phyloP scores from a whole-genome alignment of 1,140 invertebrate genomes.

The Venturia canescens region DNA sequence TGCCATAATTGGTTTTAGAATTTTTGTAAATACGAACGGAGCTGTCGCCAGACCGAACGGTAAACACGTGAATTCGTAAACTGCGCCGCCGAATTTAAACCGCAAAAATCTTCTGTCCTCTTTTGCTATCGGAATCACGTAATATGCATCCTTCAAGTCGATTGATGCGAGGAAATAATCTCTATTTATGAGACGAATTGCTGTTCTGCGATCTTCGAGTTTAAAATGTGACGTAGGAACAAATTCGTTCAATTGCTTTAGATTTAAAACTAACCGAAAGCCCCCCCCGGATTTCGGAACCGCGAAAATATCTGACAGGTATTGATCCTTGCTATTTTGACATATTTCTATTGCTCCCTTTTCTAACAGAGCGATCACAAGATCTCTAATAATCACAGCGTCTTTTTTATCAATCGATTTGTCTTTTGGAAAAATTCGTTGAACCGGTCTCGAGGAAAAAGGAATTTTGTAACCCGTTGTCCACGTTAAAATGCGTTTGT shows the following conservation, averaged over 20 bases:
- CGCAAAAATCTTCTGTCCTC: slow-evolving; percentile 37
- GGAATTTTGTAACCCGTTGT: slow-evolving; percentile 10
- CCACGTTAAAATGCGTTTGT: too few species aligned
- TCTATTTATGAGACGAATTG: background rate
- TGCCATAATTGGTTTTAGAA: slow-evolving; percentile 45
- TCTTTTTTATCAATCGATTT: background rate
- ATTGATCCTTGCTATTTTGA: slow-evolving; percentile 24
- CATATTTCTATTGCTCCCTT: background rate
- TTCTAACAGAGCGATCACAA: background rate
- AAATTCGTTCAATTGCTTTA: slow-evolving; percentile 17
- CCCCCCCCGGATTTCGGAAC: slow-evolving; percentile 45
- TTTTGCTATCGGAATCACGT: slow-evolving; percentile 25
- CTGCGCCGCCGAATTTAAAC: slow-evolving; percentile 38
- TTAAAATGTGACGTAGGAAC: slow-evolving; percentile 42
- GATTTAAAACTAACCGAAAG: slow-evolving; percentile 46
- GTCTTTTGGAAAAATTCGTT: background rate
- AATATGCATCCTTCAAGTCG: slow-evolving; percentile 50
- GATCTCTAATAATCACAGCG: background rate
- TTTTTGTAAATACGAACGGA: slow-evolving; percentile 49
- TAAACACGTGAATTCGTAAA: slow-evolving; percentile 47
- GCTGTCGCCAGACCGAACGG: slow-evolving; percentile 26
- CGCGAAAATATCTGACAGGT: slow-evolving; percentile 45
- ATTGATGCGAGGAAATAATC: slow-evolving; percentile 34
- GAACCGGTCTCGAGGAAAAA: background rate
- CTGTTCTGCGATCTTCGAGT: slow-evolving; percentile 45